Evolutionary conservation across 1,140 invertebrate species (phyloP).

Genomic region (Drosophila jambulina): DNA sequence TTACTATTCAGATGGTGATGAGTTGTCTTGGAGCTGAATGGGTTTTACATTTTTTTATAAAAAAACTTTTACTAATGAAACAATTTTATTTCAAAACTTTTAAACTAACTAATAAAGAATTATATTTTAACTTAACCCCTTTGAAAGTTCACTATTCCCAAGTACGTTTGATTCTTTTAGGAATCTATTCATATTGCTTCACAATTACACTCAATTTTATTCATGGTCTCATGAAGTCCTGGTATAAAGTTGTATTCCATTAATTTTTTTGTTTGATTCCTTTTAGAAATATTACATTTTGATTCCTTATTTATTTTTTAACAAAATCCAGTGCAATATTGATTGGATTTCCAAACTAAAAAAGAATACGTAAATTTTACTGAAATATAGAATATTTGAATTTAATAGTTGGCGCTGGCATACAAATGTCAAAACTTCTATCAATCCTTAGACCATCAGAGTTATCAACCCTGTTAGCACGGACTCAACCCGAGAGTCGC

Average conservation of each 20-base stretch:
- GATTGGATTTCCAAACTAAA: not conserved
- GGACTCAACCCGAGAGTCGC: not conserved
- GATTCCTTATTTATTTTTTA: not conserved
- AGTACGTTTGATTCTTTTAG: too few relatives aligned
- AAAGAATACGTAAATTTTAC: too few relatives aligned
- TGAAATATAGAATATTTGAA: not conserved
- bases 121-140: not conserved
- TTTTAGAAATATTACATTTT: not conserved
- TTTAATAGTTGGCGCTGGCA: not conserved
- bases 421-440: not conserved
- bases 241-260: not conserved
- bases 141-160: not conserved
- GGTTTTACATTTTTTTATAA: not conserved
- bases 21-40: not conserved
- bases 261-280: not conserved
- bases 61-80: not conserved
- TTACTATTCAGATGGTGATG: not conserved
- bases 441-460: not conserved
- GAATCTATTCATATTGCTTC: not conserved
- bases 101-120: not conserved
- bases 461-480: not conserved
- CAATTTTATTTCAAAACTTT: not conserved
- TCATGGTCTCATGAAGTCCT: not conserved
- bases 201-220: not conserved
- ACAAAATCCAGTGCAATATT: not conserved